Conservation (phyloP, 1,140 invertebrate species). For the Pygmarrhopalites habei region DNA sequence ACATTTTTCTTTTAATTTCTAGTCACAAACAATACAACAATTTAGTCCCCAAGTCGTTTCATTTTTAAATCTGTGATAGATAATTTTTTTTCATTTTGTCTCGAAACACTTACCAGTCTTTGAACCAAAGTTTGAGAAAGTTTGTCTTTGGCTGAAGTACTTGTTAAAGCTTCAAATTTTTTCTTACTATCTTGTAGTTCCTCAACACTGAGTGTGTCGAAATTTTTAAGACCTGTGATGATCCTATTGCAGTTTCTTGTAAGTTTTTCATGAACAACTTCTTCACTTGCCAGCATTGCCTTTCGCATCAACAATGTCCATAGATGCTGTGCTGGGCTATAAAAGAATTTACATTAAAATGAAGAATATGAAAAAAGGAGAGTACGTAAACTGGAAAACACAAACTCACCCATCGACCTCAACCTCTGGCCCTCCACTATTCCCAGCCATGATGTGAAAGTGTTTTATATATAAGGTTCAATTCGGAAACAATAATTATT, state of each 20-base stretch:
- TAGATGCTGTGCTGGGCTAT: constrained; percentile 26
- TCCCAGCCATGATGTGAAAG: no score
- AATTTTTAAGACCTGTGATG: constrained; percentile 1
- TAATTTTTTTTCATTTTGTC: no score
- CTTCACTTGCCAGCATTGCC: constrained; percentile 15
- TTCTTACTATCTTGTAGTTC: neutral
- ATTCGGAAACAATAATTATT: no score
- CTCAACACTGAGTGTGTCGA: neutral
- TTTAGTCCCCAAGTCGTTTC: no score
- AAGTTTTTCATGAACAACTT: constrained; percentile 32
- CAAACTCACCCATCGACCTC: no score
- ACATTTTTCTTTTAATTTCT: constrained; percentile 19
- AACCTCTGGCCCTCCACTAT: no score
- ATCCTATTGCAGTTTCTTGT: constrained; percentile 18
- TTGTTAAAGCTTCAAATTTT: neutral
- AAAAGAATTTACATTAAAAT: neutral
- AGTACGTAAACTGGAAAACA: no score
- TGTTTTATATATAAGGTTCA: no score
- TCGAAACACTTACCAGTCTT: constrained; percentile 19
- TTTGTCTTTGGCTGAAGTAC: constrained; percentile 10
- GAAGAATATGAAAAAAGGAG: no score
- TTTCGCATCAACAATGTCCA: constrained; percentile 29
- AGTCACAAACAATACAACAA: no score
- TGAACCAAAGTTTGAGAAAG: constrained; percentile 14
- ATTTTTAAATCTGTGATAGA: no score